A percentile compares a stretch with the other conserved stretches of the same genome.
phyloP scores from a whole-genome alignment of 2,797 vertebrate species.

The Echiichthys vipera region DNA sequence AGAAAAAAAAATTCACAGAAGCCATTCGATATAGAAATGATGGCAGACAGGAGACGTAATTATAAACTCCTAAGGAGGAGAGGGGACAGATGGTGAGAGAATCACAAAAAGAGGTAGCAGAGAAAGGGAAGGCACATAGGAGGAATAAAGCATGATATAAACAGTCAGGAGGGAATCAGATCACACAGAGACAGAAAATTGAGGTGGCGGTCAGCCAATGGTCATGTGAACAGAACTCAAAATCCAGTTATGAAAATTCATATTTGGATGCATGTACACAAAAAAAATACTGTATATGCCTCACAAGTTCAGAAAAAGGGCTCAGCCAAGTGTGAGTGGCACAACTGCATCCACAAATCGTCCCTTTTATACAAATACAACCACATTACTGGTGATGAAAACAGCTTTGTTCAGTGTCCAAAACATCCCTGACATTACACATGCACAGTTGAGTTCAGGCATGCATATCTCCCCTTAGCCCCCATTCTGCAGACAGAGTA shows the following conservation, averaged over 20 bases:
- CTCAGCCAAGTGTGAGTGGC: not conserved
- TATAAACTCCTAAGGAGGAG: not conserved
- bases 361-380: constrained; percentile 4
- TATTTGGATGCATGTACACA: not conserved
- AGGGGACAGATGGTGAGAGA: constrained; percentile 17
- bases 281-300: not conserved
- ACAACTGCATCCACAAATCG: not conserved
- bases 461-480: constrained; percentile 55
- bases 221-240: constrained; percentile 46
- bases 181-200: constrained; percentile 50
- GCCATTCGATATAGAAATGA: not conserved
- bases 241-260: constrained; percentile 27
- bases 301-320: not conserved
- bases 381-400: constrained; percentile 6
- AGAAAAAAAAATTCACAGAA: not conserved
- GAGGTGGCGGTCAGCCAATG: constrained; percentile 50
- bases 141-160: constrained; percentile 28
- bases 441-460: constrained; percentile 48
- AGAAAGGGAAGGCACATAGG: constrained; percentile 5
- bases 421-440: constrained; percentile 42
- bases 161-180: constrained; percentile 24
- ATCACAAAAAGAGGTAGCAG: constrained; percentile 14
- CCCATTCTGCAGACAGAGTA: constrained; percentile 38
- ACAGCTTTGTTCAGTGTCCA: constrained; percentile 11
- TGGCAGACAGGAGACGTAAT: not conserved